Conservation (phyloP, 2,888 invertebrate species). For the Phorcus lineatus region DNA sequence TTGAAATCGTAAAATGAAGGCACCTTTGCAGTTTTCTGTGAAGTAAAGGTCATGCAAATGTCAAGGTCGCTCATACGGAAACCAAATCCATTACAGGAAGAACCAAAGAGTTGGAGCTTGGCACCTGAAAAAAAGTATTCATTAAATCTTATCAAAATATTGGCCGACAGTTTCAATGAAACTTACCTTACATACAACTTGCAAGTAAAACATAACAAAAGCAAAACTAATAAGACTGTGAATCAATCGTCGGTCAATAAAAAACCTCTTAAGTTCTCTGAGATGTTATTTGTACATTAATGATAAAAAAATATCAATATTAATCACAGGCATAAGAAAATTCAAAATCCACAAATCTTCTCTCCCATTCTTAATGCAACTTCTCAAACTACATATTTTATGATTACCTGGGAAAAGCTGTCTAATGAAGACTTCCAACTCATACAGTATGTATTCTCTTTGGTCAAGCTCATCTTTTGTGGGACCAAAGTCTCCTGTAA, state of each 20-base stretch:
- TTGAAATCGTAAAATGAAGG: background rate
- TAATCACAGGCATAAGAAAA: too few relatives aligned
- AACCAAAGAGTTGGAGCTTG: conserved; percentile 79
- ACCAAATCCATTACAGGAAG: conserved; percentile 80
- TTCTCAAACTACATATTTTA: too few relatives aligned
- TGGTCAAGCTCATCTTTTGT: conserved; percentile 48
- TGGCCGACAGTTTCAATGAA: too few relatives aligned
- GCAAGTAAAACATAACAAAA: too few relatives aligned
- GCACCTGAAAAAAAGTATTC: conserved; percentile 70
- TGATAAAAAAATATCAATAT: too few relatives aligned
- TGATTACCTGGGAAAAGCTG: conserved; percentile 25
- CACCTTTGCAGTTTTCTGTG: conserved; percentile 73
- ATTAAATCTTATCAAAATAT: background rate
- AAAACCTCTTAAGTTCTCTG: too few relatives aligned
- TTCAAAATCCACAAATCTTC: too few relatives aligned
- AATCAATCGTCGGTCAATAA: too few relatives aligned
- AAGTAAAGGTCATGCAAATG: conserved; percentile 79
- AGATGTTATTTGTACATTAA: too few relatives aligned
- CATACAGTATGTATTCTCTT: conserved; percentile 68
- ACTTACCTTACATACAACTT: too few relatives aligned
- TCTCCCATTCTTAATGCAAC: too few relatives aligned
- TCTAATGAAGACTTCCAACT: conserved; percentile 73
- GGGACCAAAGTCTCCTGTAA: conserved; percentile 66
- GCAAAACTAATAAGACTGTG: too few relatives aligned
- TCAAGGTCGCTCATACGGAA: conserved; percentile 79